A percentile compares a stretch with the other conserved stretches of the same genome.
phyloP scores from a whole-genome alignment of 2,113 vertebrate species.

The Pristiophorus japonicus region DNA sequence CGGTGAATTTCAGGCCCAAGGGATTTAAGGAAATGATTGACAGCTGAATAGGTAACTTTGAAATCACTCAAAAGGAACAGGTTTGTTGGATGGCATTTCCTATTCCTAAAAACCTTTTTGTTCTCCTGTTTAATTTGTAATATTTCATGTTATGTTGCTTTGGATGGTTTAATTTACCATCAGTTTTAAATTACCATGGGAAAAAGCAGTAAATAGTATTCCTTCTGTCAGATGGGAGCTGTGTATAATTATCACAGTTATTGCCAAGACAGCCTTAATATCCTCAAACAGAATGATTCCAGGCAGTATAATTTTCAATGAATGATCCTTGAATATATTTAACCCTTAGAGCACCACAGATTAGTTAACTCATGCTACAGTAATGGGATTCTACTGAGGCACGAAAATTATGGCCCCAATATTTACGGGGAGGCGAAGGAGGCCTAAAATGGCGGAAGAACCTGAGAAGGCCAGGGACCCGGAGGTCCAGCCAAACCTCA shows the following conservation, averaged over 20 bases:
- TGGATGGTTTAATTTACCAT: constrained; percentile 8
- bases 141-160: background rate
- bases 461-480: background rate
- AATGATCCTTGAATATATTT: background rate
- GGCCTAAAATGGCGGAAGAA: background rate
- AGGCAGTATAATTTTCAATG: background rate
- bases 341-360: background rate
- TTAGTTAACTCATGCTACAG: background rate
- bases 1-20: too few relatives aligned
- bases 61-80: background rate
- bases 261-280: background rate
- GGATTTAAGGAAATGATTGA: background rate
- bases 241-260: background rate
- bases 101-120: background rate
- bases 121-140: constrained; percentile 2
- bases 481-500: background rate
- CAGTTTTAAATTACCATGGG: background rate
- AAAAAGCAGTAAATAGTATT: background rate
- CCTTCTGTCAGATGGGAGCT: background rate
- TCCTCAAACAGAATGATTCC: background rate
- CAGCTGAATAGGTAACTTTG: background rate
- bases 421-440: background rate
- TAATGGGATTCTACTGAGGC: background rate
- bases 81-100: background rate
- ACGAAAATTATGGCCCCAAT: background rate